These are phyloP conservation scores for Halocynthia roretzi DNA, from an alignment of 23 tunicate genomes.

Conservation along the genomic window DNA sequence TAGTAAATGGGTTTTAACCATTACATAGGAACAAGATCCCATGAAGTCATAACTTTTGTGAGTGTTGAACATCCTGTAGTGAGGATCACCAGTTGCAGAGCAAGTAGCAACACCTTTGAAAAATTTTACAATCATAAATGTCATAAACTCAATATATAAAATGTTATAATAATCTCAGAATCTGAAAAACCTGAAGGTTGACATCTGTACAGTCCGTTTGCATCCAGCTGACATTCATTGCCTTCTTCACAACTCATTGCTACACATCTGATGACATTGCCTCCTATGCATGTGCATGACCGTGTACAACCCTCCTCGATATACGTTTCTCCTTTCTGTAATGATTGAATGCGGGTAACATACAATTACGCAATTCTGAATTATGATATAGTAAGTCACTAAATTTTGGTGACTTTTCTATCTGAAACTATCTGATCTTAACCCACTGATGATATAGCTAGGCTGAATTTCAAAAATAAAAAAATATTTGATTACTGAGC, in stretches of 20 bases:
- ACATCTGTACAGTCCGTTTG: conserved; percentile 9
- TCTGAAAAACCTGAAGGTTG: conserved; percentile 1
- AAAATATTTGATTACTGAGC: too few species aligned
- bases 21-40: conserved; percentile 32
- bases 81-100: conserved; percentile 35
- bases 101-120: conserved; percentile 1
- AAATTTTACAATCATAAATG: neutral
- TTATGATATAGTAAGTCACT: neutral
- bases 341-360: neutral
- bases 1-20: conserved; percentile 4
- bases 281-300: neutral
- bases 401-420: neutral
- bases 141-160: neutral
- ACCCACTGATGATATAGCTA: too few species aligned
- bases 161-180: neutral
- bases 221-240: conserved; percentile 3
- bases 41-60: conserved; percentile 20
- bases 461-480: too few species aligned
- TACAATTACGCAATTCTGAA: neutral
- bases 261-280: neutral
- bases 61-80: conserved; percentile 29
- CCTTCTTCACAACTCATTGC: neutral
- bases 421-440: too few species aligned
- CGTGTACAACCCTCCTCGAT: neutral
- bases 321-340: conserved; percentile 3